phyloP scores from a whole-genome alignment of 2,888 invertebrate species.

The Melieria crassipennis region DNA sequence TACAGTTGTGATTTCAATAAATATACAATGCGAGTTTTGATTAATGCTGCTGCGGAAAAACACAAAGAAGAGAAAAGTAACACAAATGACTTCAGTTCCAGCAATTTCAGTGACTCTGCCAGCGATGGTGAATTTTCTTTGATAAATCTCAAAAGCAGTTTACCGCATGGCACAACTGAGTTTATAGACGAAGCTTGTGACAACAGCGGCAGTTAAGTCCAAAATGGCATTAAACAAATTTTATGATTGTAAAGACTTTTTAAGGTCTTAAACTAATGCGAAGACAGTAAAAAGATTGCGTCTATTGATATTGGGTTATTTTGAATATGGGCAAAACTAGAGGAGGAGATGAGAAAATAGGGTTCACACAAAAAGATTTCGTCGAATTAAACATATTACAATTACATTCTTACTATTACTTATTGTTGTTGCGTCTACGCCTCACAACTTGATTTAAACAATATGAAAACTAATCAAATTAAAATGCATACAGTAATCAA shows the following conservation, averaged over 20 bases:
- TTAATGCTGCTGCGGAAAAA: slow-evolving; percentile 65
- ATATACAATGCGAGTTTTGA: slow-evolving; percentile 79
- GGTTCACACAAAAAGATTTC: no score
- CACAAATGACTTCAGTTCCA: slow-evolving; percentile 45
- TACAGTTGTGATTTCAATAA: slow-evolving; percentile 90
- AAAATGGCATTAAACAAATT: not conserved
- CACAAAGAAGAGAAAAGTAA: slow-evolving; percentile 42
- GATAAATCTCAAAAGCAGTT: slow-evolving; percentile 35
- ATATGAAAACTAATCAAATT: no score
- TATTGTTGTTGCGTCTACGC: no score
- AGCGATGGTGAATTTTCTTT: slow-evolving; percentile 41
- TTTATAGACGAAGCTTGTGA: slow-evolving; percentile 53
- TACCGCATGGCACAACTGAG: slow-evolving; percentile 45
- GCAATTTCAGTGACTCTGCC: slow-evolving; percentile 40
- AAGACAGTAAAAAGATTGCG: no score
- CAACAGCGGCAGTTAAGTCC: slow-evolving; percentile 20
- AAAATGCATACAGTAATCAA: no score
- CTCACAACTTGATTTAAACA: no score
- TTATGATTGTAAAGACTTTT: not conserved
- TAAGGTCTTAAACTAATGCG: no score
- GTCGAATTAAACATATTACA: no score
- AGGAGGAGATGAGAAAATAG: no score
- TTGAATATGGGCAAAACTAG: no score
- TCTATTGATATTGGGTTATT: no score
- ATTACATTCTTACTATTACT: no score